Evolutionary conservation across 2,888 invertebrate genomes (phyloP).

Genomic region (Lamellibrachia columna): DNA sequence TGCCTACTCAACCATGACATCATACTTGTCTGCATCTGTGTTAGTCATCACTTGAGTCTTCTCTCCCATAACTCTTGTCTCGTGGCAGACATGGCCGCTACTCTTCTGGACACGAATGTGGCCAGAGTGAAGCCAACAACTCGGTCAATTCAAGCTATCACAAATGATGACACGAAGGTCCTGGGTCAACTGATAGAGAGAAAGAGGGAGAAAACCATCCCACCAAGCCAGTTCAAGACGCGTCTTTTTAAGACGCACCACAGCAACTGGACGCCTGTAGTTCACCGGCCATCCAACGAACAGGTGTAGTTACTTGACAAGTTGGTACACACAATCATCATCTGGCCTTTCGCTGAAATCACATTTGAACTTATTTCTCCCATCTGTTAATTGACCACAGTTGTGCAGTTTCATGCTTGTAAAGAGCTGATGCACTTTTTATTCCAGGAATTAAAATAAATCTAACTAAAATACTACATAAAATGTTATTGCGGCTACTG

Average conservation of each 20-base stretch:
- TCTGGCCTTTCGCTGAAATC: too few relatives aligned
- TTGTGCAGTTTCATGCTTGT: background rate
- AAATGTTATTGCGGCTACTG: background rate
- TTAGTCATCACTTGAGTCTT: too few relatives aligned
- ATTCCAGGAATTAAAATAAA: background rate
- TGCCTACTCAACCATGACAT: too few relatives aligned
- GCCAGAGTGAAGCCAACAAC: background rate
- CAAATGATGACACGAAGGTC: conserved; percentile 33
- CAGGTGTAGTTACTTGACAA: conserved; percentile 49
- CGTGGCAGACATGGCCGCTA: background rate
- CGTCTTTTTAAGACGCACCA: conserved; percentile 58
- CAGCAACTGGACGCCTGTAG: conserved; percentile 63
- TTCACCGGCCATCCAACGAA: conserved; percentile 62
- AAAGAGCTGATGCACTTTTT: too few relatives aligned
- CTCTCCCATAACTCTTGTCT: background rate
- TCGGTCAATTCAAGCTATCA: conserved; percentile 19
- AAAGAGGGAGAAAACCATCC: conserved; percentile 35
- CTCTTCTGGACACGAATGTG: background rate
- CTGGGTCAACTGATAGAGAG: conserved; percentile 28
- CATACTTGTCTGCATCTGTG: too few relatives aligned
- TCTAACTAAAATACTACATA: background rate
- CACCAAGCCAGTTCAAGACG: conserved; percentile 44
- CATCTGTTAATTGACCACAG: too few relatives aligned
- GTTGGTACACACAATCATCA: background rate
- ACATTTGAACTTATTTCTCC: too few relatives aligned